These are phyloP conservation scores for Lagocephalus sceleratus DNA, from an alignment of 2,797 vertebrate species.

Conservation along the genomic window DNA sequence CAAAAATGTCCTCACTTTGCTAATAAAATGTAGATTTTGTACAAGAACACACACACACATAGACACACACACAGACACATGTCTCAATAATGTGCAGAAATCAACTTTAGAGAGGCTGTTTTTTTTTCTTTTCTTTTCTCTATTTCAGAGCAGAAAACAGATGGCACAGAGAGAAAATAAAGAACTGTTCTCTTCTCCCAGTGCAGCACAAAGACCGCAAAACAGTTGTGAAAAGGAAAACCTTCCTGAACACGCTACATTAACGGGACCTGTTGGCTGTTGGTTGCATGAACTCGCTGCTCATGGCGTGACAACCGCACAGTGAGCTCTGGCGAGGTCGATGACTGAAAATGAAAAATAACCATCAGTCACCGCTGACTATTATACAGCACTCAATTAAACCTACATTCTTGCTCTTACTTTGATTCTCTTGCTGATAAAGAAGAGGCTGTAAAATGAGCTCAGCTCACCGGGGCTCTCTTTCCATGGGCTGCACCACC, in stretches of 20 bases:
- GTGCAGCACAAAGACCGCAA: neutral
- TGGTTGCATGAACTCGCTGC: slow-evolving; percentile 47
- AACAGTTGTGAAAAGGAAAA: neutral
- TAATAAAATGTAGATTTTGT: too few relatives aligned
- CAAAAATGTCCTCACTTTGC: too few relatives aligned
- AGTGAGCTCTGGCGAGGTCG: neutral
- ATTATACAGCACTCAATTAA: too few relatives aligned
- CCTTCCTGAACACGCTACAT: slow-evolving; percentile 25
- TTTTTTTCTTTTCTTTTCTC: neutral
- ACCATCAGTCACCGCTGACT: too few relatives aligned
- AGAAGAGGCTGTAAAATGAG: too few relatives aligned
- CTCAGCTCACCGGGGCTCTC: too few relatives aligned
- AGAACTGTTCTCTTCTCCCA: neutral
- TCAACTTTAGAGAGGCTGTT: neutral
- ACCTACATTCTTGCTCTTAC: too few relatives aligned
- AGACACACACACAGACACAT: neutral
- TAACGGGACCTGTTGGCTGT: slow-evolving; percentile 44
- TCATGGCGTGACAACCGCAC: slow-evolving; percentile 15
- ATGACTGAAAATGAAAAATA: too few relatives aligned
- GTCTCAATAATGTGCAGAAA: slow-evolving; percentile 4
- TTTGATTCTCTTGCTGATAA: too few relatives aligned
- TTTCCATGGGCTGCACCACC: too few relatives aligned
- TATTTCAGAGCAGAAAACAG: neutral
- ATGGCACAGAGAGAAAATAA: neutral
- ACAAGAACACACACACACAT: neutral